phyloP scores from a whole-genome alignment of 2,797 vertebrate species.

The Gila robusta region DNA sequence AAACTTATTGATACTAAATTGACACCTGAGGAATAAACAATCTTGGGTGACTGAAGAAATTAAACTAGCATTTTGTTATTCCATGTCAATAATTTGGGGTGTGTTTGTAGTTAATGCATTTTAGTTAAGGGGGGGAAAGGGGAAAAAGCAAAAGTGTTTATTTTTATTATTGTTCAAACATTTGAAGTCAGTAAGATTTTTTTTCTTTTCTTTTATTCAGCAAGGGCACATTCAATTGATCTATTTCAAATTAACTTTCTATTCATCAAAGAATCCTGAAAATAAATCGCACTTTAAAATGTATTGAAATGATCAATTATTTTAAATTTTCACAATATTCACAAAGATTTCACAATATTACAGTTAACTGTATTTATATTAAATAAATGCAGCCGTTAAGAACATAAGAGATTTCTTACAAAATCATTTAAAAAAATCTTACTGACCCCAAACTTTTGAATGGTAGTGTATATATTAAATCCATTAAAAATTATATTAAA shows the following conservation, averaged over 20 bases:
- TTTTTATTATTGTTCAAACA: neutral
- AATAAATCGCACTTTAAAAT: neutral
- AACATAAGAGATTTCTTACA: neutral
- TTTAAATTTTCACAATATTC: too few species aligned
- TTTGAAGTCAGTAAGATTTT: neutral
- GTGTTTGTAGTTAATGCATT: too few species aligned
- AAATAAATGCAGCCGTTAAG: neutral
- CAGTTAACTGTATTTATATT: neutral
- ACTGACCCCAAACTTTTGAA: neutral
- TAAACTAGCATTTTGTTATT: neutral
- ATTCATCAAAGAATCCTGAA: neutral
- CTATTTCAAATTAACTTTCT: neutral
- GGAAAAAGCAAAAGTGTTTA: too few species aligned
- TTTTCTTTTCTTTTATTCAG: neutral
- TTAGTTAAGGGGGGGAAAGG: too few species aligned
- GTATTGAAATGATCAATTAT: neutral
- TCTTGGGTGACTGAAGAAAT: neutral
- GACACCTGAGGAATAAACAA: neutral
- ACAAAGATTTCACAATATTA: neutral
- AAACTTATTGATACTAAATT: neutral
- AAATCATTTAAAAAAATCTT: neutral
- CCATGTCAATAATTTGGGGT: neutral
- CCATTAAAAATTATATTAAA: neutral
- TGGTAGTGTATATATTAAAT: neutral
- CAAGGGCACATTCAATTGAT: neutral